A percentile compares a stretch with the other conserved stretches of the same genome.
phyloP scores from a whole-genome alignment of 2,797 vertebrate species.

The Pagetopsis macropterus region DNA sequence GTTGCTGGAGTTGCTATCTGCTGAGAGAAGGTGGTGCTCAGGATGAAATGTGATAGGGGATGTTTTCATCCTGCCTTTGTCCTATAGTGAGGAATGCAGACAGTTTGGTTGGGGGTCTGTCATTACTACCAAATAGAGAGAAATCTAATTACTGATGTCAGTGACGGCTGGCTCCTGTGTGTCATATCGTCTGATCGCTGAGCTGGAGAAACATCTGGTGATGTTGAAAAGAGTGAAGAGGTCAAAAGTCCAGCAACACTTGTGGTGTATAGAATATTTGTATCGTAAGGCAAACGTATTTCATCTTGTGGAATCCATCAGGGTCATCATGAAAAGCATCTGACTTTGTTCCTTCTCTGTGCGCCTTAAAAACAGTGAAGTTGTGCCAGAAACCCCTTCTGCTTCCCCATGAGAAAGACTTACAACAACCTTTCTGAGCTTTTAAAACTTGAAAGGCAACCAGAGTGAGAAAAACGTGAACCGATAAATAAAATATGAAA shows the following conservation, averaged over 20 bases:
- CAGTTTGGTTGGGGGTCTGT: constrained; percentile 34
- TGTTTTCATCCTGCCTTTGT: constrained; percentile 35
- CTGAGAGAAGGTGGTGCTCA: constrained; percentile 57
- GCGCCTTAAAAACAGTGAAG: too few relatives aligned
- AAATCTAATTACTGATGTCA: constrained; percentile 42
- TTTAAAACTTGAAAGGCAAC: constrained; percentile 12
- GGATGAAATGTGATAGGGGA: constrained; percentile 63
- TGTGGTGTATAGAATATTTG: too few relatives aligned
- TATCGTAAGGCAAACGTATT: too few relatives aligned
- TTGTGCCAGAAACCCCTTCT: too few relatives aligned
- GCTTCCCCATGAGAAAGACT: too few relatives aligned
- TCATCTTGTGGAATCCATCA: too few relatives aligned
- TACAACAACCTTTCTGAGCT: constrained; percentile 5
- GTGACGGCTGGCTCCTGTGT: constrained; percentile 52
- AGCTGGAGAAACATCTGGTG: constrained; percentile 15
- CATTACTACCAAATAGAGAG: constrained; percentile 36
- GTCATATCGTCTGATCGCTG: constrained; percentile 21
- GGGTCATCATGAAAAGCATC: too few relatives aligned
- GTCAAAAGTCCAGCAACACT: background rate
- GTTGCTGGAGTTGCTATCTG: constrained; percentile 70
- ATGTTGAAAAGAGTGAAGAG: constrained; percentile 2
- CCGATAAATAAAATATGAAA: background rate
- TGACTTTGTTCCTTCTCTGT: too few relatives aligned
- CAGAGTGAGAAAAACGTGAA: background rate
- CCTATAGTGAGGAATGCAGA: constrained; percentile 64